These are phyloP conservation scores for Dasyprocta punctata DNA, from an alignment of 2,113 vertebrate species.

Conservation along the genomic window DNA sequence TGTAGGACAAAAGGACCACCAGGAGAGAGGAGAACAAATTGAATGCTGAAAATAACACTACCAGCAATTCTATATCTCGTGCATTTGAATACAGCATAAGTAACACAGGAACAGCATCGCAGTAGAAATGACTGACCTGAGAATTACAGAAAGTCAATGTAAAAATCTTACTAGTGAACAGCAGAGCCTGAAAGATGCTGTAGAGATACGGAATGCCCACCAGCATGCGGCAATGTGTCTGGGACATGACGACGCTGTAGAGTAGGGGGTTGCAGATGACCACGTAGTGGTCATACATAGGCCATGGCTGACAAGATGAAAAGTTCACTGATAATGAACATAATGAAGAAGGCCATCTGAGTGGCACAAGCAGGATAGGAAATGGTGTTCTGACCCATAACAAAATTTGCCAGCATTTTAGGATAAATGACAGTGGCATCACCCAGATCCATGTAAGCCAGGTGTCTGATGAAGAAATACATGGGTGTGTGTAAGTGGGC, in stretches of 20 bases:
- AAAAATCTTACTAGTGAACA: conserved; percentile 75
- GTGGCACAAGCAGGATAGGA: conserved; percentile 66
- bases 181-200: conserved; percentile 21
- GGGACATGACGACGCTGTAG: conserved; percentile 50
- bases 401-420: conserved; percentile 73
- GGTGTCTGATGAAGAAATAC: too few species aligned
- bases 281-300: too few species aligned
- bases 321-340: conserved; percentile 63
- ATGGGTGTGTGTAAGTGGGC: too few species aligned
- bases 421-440: conserved; percentile 78
- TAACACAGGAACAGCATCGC: conserved; percentile 66
- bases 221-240: neutral
- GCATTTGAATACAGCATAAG: conserved; percentile 75
- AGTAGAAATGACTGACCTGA: conserved; percentile 78
- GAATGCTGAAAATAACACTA: conserved; percentile 23
- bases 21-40: conserved; percentile 52
- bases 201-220: conserved; percentile 59
- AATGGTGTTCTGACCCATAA: conserved; percentile 58
- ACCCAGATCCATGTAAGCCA: conserved; percentile 69
- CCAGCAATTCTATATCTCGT: conserved; percentile 35
- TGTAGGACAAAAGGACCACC: conserved; percentile 73
- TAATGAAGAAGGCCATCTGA: too few species aligned
- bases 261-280: conserved; percentile 59
- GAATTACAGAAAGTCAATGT: conserved; percentile 72
- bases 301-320: conserved; percentile 77